Evolutionary conservation across 2,888 invertebrate species (phyloP).

Genomic region (Aromia moschata): DNA sequence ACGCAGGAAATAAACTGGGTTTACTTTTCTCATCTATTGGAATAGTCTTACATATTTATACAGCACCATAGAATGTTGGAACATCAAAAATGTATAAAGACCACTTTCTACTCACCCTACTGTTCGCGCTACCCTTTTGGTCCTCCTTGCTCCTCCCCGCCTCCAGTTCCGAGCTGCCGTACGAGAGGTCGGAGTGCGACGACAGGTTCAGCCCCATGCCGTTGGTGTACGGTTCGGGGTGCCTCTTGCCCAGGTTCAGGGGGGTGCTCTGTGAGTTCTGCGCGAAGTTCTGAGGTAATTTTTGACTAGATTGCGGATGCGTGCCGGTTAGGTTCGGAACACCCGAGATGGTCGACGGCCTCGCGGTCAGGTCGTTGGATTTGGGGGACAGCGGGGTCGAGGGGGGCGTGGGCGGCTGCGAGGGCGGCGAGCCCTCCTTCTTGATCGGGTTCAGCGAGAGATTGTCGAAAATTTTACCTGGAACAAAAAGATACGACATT

Average conservation of each 20-base stretch:
- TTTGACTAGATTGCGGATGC: constrained; percentile 55
- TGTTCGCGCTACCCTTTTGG: constrained; percentile 39
- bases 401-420: constrained; percentile 66
- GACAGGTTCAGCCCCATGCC: constrained; percentile 26
- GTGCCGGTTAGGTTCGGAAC: constrained; percentile 54
- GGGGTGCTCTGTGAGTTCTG: constrained; percentile 35
- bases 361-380: constrained; percentile 42
- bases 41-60: too few relatives aligned
- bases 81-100: too few relatives aligned
- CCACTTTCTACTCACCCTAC: constrained; percentile 46
- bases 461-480: constrained; percentile 65
- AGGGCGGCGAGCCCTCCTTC: constrained; percentile 55
- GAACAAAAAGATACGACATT: too few relatives aligned
- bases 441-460: constrained; percentile 57
- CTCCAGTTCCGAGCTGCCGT: constrained; percentile 41
- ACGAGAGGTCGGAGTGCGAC: constrained; percentile 41
- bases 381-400: constrained; percentile 63
- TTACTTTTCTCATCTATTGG: too few relatives aligned
- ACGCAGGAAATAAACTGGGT: too few relatives aligned
- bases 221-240: constrained; percentile 30
- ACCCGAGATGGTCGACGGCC: constrained; percentile 43
- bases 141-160: constrained; percentile 43
- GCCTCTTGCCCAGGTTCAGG: constrained; percentile 39
- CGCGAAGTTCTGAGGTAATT: constrained; percentile 55
- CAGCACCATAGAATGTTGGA: too few relatives aligned